Evolutionary conservation across 2,797 vertebrate genomes (phyloP).

Genomic region (Typhlichthys eigenmanni): DNA sequence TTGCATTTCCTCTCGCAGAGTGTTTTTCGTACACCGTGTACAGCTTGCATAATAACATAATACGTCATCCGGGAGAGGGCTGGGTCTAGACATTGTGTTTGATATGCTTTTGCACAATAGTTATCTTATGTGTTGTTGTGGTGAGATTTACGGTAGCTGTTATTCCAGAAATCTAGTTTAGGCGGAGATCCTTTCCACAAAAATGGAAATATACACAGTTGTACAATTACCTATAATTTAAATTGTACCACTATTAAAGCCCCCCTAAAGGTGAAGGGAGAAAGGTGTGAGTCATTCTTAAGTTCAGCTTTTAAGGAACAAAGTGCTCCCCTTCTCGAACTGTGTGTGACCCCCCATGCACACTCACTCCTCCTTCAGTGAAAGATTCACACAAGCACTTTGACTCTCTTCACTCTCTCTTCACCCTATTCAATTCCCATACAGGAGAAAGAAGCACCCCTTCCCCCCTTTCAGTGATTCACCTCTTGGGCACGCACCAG

Average conservation of each 20-base stretch:
- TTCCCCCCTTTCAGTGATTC: constrained; percentile 64
- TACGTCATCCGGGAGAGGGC: constrained; percentile 37
- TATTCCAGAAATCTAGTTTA: not conserved
- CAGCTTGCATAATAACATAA: constrained; percentile 25
- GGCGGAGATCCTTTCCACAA: no score
- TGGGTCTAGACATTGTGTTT: constrained; percentile 19
- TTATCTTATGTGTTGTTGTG: constrained; percentile 43
- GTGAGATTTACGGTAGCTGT: constrained; percentile 25
- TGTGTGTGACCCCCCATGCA: constrained; percentile 16
- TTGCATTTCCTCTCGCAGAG: constrained; percentile 58
- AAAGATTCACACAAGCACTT: constrained; percentile 25
- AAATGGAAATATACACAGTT: no score
- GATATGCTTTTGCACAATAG: constrained; percentile 39
- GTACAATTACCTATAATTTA: no score
- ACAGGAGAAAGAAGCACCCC: constrained; percentile 28
- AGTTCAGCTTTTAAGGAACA: constrained; percentile 40
- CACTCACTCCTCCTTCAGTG: constrained; percentile 4
- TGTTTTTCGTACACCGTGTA: constrained; percentile 42
- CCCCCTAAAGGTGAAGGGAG: no score
- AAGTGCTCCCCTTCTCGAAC: constrained; percentile 31
- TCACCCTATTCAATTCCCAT: constrained; percentile 32
- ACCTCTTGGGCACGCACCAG: constrained; percentile 68
- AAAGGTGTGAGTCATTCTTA: not conserved
- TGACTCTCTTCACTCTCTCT: constrained; percentile 37
- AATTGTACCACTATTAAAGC: no score